These are phyloP conservation scores for Emydoidea blandingii DNA, from an alignment of 2,797 vertebrate genomes.

Conservation along the genomic window DNA sequence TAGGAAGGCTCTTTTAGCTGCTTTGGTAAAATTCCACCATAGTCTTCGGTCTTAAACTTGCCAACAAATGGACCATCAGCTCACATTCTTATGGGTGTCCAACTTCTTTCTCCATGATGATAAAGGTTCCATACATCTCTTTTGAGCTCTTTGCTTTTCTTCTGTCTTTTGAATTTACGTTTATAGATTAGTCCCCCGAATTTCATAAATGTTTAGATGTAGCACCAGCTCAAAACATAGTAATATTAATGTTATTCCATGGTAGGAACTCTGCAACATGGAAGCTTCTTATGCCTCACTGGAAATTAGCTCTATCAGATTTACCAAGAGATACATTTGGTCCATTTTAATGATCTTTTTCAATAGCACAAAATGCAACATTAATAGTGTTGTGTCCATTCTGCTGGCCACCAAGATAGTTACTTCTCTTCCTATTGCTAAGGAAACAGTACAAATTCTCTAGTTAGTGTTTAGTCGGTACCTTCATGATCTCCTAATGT, in stretches of 20 bases:
- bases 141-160: background rate
- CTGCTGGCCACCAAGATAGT: background rate
- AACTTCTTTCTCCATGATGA: background rate
- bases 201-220: background rate
- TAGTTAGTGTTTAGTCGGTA: background rate
- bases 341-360: conserved; percentile 26
- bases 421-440: background rate
- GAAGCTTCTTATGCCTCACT: background rate
- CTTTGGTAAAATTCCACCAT: background rate
- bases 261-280: background rate
- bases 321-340: background rate
- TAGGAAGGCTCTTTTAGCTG: background rate
- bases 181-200: background rate
- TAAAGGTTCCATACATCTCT: background rate
- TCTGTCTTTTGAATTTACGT: background rate
- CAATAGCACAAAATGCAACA: background rate
- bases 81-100: background rate
- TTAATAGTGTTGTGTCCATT: background rate
- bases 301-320: background rate
- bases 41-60: background rate
- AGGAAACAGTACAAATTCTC: background rate
- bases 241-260: background rate
- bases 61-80: background rate
- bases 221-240: background rate
- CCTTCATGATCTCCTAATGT: background rate